Conservation (phyloP, 35 echinoderm and acorn worm species). For the Ophioderma brevispina region DNA sequence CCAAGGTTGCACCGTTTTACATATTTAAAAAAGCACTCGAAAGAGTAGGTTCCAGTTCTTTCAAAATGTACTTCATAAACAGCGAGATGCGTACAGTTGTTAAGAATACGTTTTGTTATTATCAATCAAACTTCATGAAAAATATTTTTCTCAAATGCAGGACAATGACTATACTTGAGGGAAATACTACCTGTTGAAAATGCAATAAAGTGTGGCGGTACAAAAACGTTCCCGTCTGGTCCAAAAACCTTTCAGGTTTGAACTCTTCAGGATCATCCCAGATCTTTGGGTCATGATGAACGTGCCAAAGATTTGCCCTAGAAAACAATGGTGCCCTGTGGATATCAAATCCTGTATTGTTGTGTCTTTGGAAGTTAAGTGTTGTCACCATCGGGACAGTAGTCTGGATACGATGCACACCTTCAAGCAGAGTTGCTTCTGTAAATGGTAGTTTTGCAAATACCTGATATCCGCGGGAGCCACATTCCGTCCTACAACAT, state of each 20-base stretch:
- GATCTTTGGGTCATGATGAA: constrained; percentile 20
- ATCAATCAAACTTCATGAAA: no score
- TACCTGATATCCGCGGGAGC: not conserved
- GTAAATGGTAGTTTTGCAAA: not conserved
- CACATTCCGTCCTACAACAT: not conserved
- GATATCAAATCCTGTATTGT: not conserved
- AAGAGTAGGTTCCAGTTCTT: no score
- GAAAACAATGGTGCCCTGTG: constrained; percentile 23
- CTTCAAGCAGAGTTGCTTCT: not conserved
- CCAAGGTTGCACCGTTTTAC: no score
- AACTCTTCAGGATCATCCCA: constrained; percentile 47
- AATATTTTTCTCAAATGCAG: no score
- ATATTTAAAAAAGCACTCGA: no score
- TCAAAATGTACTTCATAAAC: no score
- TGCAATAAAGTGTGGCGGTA: constrained; percentile 34
- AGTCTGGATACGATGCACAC: not conserved
- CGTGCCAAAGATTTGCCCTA: constrained; percentile 40
- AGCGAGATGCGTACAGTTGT: no score
- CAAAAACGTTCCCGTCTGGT: not conserved
- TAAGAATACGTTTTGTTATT: no score
- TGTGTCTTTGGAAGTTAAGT: not conserved
- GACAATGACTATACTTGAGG: no score
- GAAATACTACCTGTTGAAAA: constrained; percentile 70
- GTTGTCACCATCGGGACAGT: not conserved
- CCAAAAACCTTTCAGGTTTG: constrained; percentile 34